Base-by-base conservation (phyloP, 2,797 vertebrate genomes). In the Crossoptilon crossoptilon region DNA sequence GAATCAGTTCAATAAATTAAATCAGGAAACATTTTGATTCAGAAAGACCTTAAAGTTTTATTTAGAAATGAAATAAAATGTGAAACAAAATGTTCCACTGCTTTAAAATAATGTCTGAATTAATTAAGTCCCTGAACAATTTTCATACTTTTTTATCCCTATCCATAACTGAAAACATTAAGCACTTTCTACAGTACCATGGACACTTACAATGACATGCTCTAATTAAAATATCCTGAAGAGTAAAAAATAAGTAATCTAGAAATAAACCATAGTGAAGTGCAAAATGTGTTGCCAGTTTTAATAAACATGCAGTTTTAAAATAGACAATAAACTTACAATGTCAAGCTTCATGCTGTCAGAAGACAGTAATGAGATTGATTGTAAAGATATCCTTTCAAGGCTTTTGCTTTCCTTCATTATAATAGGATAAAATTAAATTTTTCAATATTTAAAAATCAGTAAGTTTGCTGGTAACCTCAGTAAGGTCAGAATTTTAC, bases 1-100 rank as follows among this genome's bases (percentile, higher is more conserved):
- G 67, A 91, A 89, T 53, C 48, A 35, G 22, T 31, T 78, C 63
- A 51, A 59, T 27, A 86, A 85, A 92, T 77, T 78, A 62, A 89
- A 86, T 78, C 33, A 87, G 70, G 74, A 89, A 92, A 71, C 9
- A 49, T 37, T 90, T 58, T 73, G 7, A 58, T 58, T 82, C 48
- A 70, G 44, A 70, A 90, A 92, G 80, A 4, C 8, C 10, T 41
- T 70, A 37, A 48, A 60, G 6, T 63, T 89, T 80, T 66, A 39
- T 48, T 75, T 67, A 48, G 24, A 49, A 56, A 88, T 29, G 64
- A 87, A 66, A 78, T 7, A 14, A 55, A 55, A 55, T 31, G 16
- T 43, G 55, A 72, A 84, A 53, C 6, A 60, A 87, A 79, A 68
- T 48, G 6, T 64, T 79, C 23, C 12, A 39, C 17, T 29, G 39